These are phyloP conservation scores for Strigamia transsilvanica DNA, from an alignment of 2,888 invertebrate genomes.

Conservation along the genomic window DNA sequence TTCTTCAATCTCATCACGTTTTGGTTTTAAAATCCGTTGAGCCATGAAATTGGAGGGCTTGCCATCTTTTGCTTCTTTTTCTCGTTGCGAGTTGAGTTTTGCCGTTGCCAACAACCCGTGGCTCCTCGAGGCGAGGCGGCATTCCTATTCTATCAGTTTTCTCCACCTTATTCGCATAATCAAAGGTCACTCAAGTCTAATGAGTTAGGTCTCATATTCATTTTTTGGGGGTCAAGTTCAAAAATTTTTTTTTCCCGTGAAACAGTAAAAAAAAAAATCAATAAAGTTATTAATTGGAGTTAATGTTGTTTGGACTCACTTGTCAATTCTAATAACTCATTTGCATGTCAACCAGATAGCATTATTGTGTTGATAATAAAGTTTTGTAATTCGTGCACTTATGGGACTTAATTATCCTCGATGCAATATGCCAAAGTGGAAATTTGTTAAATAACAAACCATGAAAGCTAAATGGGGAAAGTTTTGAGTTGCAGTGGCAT, in stretches of 20 bases:
- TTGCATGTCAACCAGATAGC: not conserved
- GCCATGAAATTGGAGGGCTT: conserved; percentile 48
- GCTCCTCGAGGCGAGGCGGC: conserved; percentile 37
- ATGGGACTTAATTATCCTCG: not conserved
- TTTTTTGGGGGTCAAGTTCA: not conserved
- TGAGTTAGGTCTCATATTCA: not conserved
- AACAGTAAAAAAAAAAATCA: not conserved
- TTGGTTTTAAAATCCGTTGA: conserved; percentile 46
- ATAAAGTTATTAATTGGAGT: not conserved
- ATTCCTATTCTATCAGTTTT: conserved; percentile 43
- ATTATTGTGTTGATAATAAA: conserved; percentile 20
- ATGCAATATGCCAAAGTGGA: not conserved
- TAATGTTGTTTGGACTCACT: not conserved
- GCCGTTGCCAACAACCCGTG: conserved; percentile 38
- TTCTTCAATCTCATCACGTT: conserved; percentile 46
- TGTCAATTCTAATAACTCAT: not conserved
- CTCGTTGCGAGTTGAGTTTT: conserved; percentile 15
- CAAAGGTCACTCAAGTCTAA: conserved; percentile 33
- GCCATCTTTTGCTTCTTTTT: conserved; percentile 45
- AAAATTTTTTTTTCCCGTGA: not conserved
- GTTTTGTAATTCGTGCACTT: conserved; percentile 1
- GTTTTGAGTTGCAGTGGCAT: conserved; percentile 1
- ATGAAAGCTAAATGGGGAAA: not conserved
- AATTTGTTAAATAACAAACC: conserved; percentile 11
- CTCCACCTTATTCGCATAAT: conserved; percentile 37